Percentiles rank a stretch among this genome's conserved stretches.
Evolutionary conservation across 2,888 invertebrate species (phyloP).

Genomic region (Callyntrura sp.): DNA sequence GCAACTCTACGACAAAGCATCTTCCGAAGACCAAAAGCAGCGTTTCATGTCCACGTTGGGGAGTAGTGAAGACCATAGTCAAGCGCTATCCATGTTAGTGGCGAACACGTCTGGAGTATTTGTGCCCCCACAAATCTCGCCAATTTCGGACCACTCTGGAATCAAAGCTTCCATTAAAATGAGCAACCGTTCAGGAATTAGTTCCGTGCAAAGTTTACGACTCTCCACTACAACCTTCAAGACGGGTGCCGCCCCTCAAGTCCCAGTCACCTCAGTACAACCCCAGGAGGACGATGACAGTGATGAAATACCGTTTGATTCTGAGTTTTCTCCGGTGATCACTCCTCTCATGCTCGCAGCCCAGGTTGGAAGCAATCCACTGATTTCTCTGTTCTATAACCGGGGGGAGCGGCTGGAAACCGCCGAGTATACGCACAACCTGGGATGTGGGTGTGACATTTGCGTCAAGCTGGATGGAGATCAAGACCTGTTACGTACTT

Average conservation of each 20-base stretch:
- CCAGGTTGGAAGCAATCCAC: conserved; percentile 42
- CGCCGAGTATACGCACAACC: conserved; percentile 38
- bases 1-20: conserved; percentile 13
- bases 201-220: not conserved
- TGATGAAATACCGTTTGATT: conserved; percentile 64
- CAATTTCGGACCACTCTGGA: not conserved
- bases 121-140: not conserved
- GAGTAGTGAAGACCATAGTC: not conserved
- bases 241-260: not conserved
- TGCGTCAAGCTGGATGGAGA: conserved; percentile 47
- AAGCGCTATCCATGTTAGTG: not conserved
- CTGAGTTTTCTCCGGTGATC: conserved; percentile 64
- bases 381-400: conserved; percentile 65
- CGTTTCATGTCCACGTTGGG: not conserved
- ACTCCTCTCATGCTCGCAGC: conserved; percentile 72
- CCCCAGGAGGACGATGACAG: not conserved
- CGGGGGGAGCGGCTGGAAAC: conserved; percentile 65
- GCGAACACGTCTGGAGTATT: not conserved
- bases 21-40: not conserved
- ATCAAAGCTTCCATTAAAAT: not conserved
- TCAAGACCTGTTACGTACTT: conserved; percentile 45
- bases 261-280: not conserved
- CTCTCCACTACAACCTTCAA: no score
- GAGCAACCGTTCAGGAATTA: not conserved
- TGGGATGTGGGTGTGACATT: conserved; percentile 62